These are phyloP conservation scores for Scolanthus callimorphus DNA, from an alignment of 92 coral and sea anemone species.

Conservation along the genomic window DNA sequence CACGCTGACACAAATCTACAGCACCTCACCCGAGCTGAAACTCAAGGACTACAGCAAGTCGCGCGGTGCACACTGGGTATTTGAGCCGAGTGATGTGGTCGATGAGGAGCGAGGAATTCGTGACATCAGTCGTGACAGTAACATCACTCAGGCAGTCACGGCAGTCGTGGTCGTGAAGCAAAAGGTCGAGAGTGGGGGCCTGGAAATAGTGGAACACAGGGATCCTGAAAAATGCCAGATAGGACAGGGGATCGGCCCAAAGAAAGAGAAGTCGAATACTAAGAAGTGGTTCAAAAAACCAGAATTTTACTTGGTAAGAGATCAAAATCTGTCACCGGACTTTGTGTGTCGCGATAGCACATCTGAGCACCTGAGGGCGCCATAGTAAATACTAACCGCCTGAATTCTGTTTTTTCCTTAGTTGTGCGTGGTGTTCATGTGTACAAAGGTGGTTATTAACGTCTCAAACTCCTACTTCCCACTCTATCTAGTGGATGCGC, in stretches of 20 bases:
- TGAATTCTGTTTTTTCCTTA: background rate
- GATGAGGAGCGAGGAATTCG: background rate
- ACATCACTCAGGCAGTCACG: background rate
- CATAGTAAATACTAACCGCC: no score
- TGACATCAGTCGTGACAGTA: background rate
- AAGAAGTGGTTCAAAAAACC: background rate
- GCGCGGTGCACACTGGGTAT: conserved; percentile 1
- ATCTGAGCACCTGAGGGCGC: no score
- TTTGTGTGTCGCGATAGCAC: no score
- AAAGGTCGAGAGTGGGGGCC: background rate
- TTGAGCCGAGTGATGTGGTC: background rate
- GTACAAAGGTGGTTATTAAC: conserved; percentile 48
- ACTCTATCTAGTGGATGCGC: conserved; percentile 43
- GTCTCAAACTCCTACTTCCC: conserved; percentile 55
- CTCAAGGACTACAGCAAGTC: background rate
- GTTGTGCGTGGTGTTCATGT: conserved; percentile 47
- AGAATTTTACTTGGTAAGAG: background rate
- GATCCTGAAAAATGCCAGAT: background rate
- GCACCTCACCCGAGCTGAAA: background rate
- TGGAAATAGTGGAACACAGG: background rate
- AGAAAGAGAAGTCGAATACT: background rate
- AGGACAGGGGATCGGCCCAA: background rate
- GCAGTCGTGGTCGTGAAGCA: background rate
- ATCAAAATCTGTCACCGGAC: no score
- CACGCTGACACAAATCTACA: background rate